Evolutionary conservation across 2,113 vertebrate genomes (phyloP).

Genomic region (Caracal caracal): DNA sequence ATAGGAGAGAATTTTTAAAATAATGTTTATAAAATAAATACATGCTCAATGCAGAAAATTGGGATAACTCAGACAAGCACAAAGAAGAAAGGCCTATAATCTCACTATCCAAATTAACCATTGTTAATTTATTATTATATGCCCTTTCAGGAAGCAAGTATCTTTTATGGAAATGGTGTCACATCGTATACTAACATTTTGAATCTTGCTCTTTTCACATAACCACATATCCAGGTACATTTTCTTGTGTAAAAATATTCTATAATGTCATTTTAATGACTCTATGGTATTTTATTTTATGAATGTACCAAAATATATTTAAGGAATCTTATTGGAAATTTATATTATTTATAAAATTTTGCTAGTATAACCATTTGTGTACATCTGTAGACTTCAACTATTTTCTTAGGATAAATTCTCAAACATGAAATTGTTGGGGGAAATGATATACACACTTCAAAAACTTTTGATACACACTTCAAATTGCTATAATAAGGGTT

Average conservation of each 20-base stretch:
- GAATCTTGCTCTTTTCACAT: constrained; percentile 26
- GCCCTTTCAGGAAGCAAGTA: constrained; percentile 15
- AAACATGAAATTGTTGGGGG: constrained; percentile 26
- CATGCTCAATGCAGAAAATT: background rate
- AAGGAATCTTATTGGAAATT: constrained; percentile 38
- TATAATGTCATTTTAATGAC: constrained; percentile 15
- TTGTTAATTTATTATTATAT: background rate
- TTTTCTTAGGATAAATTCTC: constrained; percentile 26
- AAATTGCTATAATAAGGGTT: background rate
- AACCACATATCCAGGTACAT: background rate
- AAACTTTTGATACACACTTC: background rate
- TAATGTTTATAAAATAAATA: constrained; percentile 43
- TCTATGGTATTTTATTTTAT: background rate
- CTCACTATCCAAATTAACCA: background rate
- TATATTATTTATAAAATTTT: constrained; percentile 41
- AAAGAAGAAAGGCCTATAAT: background rate
- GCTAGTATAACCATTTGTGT: constrained; percentile 40
- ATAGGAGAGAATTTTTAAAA: background rate
- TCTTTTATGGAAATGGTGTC: background rate
- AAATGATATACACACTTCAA: background rate
- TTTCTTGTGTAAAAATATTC: constrained; percentile 37
- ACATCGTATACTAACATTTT: background rate
- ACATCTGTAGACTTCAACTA: background rate
- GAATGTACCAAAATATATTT: constrained; percentile 39
- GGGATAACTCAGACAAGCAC: constrained; percentile 6